Evolutionary conservation across 1,140 invertebrate species (phyloP).

Genomic region (Bursaphelenchus mucronatus): DNA sequence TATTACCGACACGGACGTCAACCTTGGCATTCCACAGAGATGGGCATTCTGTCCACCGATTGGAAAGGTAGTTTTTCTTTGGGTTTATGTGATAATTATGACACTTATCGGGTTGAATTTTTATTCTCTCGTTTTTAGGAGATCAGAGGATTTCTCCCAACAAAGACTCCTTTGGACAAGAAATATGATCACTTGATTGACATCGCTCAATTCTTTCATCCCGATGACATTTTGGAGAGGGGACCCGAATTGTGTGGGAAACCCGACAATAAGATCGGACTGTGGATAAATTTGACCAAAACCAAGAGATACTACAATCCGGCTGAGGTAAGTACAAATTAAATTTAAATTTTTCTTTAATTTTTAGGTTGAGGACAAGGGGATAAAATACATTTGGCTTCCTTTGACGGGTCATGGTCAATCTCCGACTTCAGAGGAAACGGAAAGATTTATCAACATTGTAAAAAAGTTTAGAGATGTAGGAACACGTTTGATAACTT

Average conservation of each 20-base stretch:
- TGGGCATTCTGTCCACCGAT: conserved; percentile 58
- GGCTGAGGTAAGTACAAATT: conserved; percentile 75
- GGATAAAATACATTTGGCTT: conserved; percentile 67
- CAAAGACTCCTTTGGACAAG: conserved; percentile 57
- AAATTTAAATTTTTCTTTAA: conserved; percentile 66
- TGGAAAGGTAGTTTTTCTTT: conserved; percentile 46
- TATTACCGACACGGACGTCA: no score
- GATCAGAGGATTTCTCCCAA: conserved; percentile 47
- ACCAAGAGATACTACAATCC: conserved; percentile 86
- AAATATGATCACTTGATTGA: conserved; percentile 51
- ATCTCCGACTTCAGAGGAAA: conserved; percentile 60
- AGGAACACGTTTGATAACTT: conserved; percentile 17
- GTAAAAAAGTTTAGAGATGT: conserved; percentile 54
- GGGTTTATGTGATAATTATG: no score
- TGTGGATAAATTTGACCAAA: conserved; percentile 95
- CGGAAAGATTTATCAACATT: conserved; percentile 54
- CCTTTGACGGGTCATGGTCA: conserved; percentile 63
- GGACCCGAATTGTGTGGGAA: conserved; percentile 14
- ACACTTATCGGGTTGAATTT: conserved; percentile 3
- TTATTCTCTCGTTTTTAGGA: conserved; percentile 3
- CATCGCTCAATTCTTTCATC: conserved; percentile 45
- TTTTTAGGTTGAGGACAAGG: conserved; percentile 67
- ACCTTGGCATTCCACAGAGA: conserved; percentile 45
- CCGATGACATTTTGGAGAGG: conserved; percentile 40
- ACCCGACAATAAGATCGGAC: conserved; percentile 72